Base-by-base conservation (phyloP, 2,888 invertebrate species). In the Catocala sponsa region DNA sequence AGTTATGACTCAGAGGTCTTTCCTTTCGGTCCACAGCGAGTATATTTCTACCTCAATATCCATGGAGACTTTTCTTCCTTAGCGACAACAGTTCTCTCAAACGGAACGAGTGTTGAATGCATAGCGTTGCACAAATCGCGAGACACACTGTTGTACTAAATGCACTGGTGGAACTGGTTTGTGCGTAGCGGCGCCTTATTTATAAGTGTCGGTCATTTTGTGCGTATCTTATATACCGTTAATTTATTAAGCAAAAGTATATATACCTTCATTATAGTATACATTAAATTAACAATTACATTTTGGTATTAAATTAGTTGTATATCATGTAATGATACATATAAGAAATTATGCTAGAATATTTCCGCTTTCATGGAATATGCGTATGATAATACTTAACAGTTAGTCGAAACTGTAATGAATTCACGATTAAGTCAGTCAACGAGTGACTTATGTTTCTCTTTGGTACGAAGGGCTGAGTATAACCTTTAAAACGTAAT, bases 1-100 rank as follows among this genome's bases (percentile, higher is more conserved):
- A 49, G 68, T 65, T 46, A 57, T 76, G 77, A 77, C 65, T 76
- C 76, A 76, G 65, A 72, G 71, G 64, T 72, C 61, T 75, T 65
- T 72, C 74, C 64, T 59, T 25, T 13, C 54, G 47, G 47, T 32
- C 12, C 38, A 51, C 54, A 41, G 38, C 53, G 49, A 51, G 10
- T 32, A 32, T 38, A 47, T 11, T 46, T 33, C 15, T 35, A 38
- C 38, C 54, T 63, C 32, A 11, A 25, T 12, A 51, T 44, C 49
- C 65, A 67, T 59, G 7, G 57, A 47, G 2, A 2, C 42, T 12
- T 32, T 9, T 35, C 6, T 47, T 41, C 13, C 25, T 6, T 0
- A 13, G 6, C 10, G 38, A 12, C 2, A 32, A 38, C 12, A 4
- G 6, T 2, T 32, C 9, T 11, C 13, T 25, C 12, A 6, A 57